Evolutionary conservation across 2,888 invertebrate genomes (phyloP), one percentile per base, ranked within the genome.

Genomic region (Tupiocoris notatus): DNA sequence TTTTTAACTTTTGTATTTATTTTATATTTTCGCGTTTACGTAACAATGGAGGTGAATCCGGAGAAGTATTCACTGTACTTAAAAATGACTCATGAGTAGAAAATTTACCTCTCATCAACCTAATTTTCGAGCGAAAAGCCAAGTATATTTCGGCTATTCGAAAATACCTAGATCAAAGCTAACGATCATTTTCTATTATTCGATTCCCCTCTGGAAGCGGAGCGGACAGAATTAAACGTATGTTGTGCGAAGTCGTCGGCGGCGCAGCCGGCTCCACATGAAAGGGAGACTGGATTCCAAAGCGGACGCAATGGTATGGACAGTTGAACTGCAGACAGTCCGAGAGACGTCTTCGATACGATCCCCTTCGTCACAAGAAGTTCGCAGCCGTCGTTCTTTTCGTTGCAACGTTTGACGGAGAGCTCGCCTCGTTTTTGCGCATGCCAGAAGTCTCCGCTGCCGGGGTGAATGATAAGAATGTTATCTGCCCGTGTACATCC

Each of bases 241-340:
- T 59, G 70, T 70, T 59, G 70, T 70, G 70, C 70, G 70, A 70
- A 70, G 70, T 59, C 59, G 70, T 58, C 70, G 70, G 70, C 70
- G 58, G 23, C 25, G 70, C 18, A 9, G 59, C 59, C 70, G 70
- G 70, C 70, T 24, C n/a, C 70, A 70, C 70, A 70, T 70, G 70
- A 70, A 70, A 70, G 70, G 59, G 59, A 70, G 39, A 70, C 70
- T 20, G 70, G 59, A 70, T 70, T 70, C 70, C 70, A 18, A 0
- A 23, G 18, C 24, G 39, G 70, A 70, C 70, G 70, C 70, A 58
- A 61, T 61, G 70, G 70, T 20, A 70, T 70, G 70, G 59, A 7
- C 58, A 39, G 39, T 39, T 39, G 39, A 7, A 3, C 39, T 39
- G 39, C n/a, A n/a, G n/a, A n/a, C n/a, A n/a, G n/a, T n/a, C n/a